phyloP scores from a whole-genome alignment of 2,113 vertebrate species.

The Gnathonemus longibarbis region DNA sequence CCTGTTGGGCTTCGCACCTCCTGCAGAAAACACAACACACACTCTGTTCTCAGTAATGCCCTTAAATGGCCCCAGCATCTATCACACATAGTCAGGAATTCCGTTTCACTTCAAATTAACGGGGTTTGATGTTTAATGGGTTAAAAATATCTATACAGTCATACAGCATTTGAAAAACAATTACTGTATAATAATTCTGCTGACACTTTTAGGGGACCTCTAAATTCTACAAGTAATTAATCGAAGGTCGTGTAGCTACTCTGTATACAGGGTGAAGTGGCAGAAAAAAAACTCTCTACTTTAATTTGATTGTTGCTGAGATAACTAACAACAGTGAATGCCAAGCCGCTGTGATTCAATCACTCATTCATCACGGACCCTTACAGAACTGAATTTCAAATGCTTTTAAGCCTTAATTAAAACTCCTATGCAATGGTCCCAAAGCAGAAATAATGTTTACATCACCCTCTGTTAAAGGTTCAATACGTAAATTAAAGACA shows the following conservation, averaged over 20 bases:
- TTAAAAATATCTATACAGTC: not conserved
- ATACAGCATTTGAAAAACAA: constrained; percentile 2
- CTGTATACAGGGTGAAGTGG: not conserved
- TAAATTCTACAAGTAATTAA: constrained; percentile 1
- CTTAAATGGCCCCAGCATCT: not conserved
- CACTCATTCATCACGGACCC: constrained; percentile 6
- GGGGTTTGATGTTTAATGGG: not conserved
- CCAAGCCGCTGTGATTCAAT: not conserved
- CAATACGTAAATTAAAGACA: constrained; percentile 14
- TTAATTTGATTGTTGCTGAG: constrained; percentile 9
- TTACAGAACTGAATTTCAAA: not conserved
- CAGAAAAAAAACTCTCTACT: not conserved
- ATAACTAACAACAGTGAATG: constrained; percentile 4
- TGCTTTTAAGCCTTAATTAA: constrained; percentile 6
- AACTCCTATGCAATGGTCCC: constrained; percentile 1
- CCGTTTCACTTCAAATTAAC: not conserved
- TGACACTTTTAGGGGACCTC: not conserved
- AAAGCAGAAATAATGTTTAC: constrained; percentile 17
- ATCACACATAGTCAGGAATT: not conserved
- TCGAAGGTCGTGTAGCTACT: not conserved
- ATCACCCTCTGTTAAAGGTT: constrained; percentile 6
- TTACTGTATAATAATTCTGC: not conserved
- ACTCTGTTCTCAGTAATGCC: not conserved
- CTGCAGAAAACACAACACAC: not conserved
- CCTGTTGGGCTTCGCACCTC: not conserved